A percentile compares a stretch with the other conserved stretches of the same genome.
Conservation (phyloP, 2,888 invertebrate species). For the Chrysolina oricalcia region DNA sequence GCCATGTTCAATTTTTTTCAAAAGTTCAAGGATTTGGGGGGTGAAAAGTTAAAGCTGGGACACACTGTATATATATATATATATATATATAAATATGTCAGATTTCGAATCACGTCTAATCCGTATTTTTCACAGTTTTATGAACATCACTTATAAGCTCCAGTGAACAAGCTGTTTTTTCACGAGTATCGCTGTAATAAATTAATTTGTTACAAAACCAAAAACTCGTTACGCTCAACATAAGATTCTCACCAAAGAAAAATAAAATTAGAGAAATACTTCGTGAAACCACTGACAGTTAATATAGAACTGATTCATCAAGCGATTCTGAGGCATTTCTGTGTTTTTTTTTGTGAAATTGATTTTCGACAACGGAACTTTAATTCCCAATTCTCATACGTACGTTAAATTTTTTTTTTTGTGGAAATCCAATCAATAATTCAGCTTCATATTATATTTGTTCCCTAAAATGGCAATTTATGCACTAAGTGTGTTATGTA, state of each 20-base stretch:
- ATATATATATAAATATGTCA: neutral
- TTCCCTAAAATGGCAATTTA: too few relatives aligned
- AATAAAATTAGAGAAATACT: neutral
- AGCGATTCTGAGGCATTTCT: neutral
- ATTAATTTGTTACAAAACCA: slow-evolving; percentile 52
- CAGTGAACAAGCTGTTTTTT: slow-evolving; percentile 40
- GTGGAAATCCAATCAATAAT: too few relatives aligned
- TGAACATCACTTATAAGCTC: slow-evolving; percentile 46
- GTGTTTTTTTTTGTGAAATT: neutral
- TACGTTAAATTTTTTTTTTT: too few relatives aligned
- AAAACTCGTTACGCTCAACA: slow-evolving; percentile 50
- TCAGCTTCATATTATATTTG: too few relatives aligned
- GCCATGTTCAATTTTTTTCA: too few relatives aligned
- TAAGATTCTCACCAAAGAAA: slow-evolving; percentile 42
- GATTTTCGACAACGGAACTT: neutral
- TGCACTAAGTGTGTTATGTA: too few relatives aligned
- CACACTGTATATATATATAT: neutral
- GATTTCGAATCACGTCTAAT: neutral
- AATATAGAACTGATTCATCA: neutral
- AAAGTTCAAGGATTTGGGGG: too few relatives aligned
- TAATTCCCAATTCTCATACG: too few relatives aligned
- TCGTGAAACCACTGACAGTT: neutral
- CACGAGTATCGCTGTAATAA: slow-evolving; percentile 43
- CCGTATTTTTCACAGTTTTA: slow-evolving; percentile 28
- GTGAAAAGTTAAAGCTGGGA: too few relatives aligned